Conservation (phyloP, 2,113 vertebrate genomes). For the Macrotus californicus region DNA sequence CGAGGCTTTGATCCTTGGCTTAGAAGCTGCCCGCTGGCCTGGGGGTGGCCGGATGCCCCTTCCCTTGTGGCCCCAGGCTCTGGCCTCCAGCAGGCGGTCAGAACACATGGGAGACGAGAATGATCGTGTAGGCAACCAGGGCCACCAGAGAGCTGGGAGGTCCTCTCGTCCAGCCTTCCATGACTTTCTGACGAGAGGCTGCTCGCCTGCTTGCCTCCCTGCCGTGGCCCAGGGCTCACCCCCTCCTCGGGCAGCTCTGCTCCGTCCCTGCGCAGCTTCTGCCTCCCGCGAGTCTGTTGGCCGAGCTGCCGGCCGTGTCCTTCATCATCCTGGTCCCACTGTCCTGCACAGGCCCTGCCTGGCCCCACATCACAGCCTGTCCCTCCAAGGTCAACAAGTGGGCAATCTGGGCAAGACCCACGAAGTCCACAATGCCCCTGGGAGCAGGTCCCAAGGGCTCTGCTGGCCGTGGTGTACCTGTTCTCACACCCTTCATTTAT, state of each 20-base stretch:
- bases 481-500: neutral
- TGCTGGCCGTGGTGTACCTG: fast-evolving
- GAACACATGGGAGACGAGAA: fast-evolving
- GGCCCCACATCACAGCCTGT: neutral
- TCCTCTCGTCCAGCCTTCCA: neutral
- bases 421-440: fast-evolving
- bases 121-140: neutral
- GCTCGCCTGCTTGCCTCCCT: neutral
- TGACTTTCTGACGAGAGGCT: neutral
- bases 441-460: fast-evolving
- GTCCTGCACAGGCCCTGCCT: neutral
- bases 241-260: too few relatives aligned
- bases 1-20: neutral
- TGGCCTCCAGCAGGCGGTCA: neutral
- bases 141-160: fast-evolving
- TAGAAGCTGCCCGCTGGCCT: neutral
- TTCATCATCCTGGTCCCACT: fast-evolving
- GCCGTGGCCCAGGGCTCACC: fast-evolving
- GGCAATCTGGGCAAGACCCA: too few relatives aligned
- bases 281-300: fast-evolving
- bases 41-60: neutral
- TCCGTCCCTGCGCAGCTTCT: fast-evolving
- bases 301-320: fast-evolving
- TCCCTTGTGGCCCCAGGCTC: neutral
- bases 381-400: neutral